Percentiles rank a stretch among this genome's conserved stretches.
Evolutionary conservation across 2,113 vertebrate genomes (phyloP).

Genomic region (Istiophorus platypterus): DNA sequence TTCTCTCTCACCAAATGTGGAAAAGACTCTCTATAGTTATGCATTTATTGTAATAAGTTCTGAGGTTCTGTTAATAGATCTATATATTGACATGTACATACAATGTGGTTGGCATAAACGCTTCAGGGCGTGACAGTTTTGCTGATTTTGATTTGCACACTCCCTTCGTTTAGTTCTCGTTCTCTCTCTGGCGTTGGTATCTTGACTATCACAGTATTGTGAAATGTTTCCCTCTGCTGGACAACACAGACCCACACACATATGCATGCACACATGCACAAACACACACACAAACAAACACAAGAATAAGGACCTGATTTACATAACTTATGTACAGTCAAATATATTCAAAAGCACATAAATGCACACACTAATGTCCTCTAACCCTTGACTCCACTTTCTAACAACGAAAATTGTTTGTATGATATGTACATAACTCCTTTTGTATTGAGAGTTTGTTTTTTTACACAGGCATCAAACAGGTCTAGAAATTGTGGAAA

Average conservation of each 20-base stretch:
- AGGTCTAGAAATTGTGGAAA: slow-evolving; percentile 10
- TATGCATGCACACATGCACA: slow-evolving; percentile 37
- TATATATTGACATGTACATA: slow-evolving; percentile 65
- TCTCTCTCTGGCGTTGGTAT: slow-evolving; percentile 4
- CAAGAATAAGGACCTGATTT: slow-evolving; percentile 25
- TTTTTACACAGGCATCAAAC: slow-evolving; percentile 70
- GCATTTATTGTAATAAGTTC: slow-evolving; percentile 44
- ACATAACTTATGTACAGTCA: slow-evolving; percentile 36
- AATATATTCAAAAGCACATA: slow-evolving; percentile 34
- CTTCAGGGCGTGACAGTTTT: slow-evolving; percentile 66
- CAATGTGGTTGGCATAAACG: slow-evolving; percentile 20
- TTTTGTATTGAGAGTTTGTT: slow-evolving; percentile 73
- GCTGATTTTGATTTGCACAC: slow-evolving; percentile 77
- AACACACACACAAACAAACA: slow-evolving; percentile 33
- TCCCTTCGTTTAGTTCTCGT: slow-evolving; percentile 12
- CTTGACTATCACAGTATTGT: slow-evolving; percentile 21
- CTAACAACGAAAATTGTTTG: slow-evolving; percentile 60
- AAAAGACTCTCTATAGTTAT: not conserved
- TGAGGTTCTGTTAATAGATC: slow-evolving; percentile 44
- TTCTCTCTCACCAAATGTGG: not conserved
- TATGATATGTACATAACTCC: slow-evolving; percentile 80
- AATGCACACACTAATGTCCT: slow-evolving; percentile 24
- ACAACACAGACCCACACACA: slow-evolving; percentile 42
- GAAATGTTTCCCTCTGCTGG: slow-evolving; percentile 75
- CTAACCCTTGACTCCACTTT: slow-evolving; percentile 43